Conservation (phyloP, 2,797 vertebrate genomes). For the Odontamblyopus lacepedii region DNA sequence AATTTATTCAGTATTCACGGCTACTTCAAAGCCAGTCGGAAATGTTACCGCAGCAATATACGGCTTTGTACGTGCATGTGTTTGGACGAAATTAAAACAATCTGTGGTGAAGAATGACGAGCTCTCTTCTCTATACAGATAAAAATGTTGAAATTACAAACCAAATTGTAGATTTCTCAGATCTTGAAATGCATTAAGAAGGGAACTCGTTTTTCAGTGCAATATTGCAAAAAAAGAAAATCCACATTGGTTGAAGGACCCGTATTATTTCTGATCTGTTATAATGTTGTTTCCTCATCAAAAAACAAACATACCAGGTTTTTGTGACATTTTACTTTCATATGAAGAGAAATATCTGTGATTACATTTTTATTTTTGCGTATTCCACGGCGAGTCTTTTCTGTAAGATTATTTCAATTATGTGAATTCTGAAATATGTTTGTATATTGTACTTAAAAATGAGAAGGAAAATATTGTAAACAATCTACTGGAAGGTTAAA, state of each 20-base stretch:
- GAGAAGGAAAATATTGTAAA: background rate
- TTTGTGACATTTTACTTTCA: background rate
- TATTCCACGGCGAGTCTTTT: background rate
- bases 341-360: background rate
- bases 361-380: background rate
- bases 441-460: background rate
- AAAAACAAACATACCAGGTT: too few species aligned
- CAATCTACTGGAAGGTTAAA: too few species aligned
- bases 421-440: background rate
- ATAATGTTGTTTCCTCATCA: too few species aligned
- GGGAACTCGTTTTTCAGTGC: background rate
- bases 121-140: background rate
- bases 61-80: conserved; percentile 54
- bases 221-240: background rate
- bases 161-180: background rate
- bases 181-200: background rate
- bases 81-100: conserved; percentile 20
- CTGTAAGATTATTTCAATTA: background rate
- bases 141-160: too few species aligned
- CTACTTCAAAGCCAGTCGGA: conserved; percentile 27
- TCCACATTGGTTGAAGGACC: background rate
- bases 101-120: background rate
- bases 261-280: too few species aligned
- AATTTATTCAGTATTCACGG: conserved; percentile 71
- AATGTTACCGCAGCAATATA: conserved; percentile 45